phyloP scores from a whole-genome alignment of 2,113 vertebrate species.

The Nannobrachium achirus region DNA sequence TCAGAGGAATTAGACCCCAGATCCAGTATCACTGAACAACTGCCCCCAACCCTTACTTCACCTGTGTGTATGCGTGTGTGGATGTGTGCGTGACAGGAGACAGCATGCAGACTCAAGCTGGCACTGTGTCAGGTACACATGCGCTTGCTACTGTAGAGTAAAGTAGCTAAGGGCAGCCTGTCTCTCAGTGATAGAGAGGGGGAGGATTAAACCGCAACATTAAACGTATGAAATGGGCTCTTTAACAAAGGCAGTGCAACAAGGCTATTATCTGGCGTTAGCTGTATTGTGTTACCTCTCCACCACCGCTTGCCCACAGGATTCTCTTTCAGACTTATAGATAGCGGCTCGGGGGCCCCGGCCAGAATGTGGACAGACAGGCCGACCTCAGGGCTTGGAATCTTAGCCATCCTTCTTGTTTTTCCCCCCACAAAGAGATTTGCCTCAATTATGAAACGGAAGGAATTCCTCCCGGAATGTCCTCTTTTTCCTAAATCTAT shows the following conservation, averaged over 20 bases:
- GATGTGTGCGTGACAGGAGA: slow-evolving; percentile 1
- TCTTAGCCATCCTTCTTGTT: slow-evolving; percentile 49
- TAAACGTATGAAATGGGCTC: slow-evolving; percentile 19
- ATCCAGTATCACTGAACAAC: slow-evolving; percentile 40
- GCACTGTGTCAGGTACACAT: slow-evolving; percentile 14
- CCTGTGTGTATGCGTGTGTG: neutral
- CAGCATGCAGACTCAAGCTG: slow-evolving; percentile 24
- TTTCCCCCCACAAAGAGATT: slow-evolving; percentile 28
- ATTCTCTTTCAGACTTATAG: slow-evolving; percentile 58
- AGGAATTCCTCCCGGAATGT: slow-evolving; percentile 53
- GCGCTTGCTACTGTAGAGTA: neutral
- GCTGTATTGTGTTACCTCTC: slow-evolving; percentile 50
- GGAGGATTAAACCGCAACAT: slow-evolving; percentile 40
- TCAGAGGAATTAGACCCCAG: slow-evolving; percentile 37
- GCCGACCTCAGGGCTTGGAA: slow-evolving; percentile 49
- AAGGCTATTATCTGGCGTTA: slow-evolving; percentile 27
- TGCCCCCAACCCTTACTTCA: slow-evolving; percentile 12
- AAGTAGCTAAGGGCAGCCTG: neutral
- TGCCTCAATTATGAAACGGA: slow-evolving; percentile 23
- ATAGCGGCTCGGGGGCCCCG: slow-evolving; percentile 38
- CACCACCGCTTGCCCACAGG: slow-evolving; percentile 26
- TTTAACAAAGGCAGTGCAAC: slow-evolving; percentile 33
- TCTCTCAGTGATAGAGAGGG: neutral
- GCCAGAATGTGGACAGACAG: slow-evolving; percentile 42
- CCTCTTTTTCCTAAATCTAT: slow-evolving; percentile 16